phyloP scores from a whole-genome alignment of 1,140 invertebrate genomes.

The Melanaphis sacchari region DNA sequence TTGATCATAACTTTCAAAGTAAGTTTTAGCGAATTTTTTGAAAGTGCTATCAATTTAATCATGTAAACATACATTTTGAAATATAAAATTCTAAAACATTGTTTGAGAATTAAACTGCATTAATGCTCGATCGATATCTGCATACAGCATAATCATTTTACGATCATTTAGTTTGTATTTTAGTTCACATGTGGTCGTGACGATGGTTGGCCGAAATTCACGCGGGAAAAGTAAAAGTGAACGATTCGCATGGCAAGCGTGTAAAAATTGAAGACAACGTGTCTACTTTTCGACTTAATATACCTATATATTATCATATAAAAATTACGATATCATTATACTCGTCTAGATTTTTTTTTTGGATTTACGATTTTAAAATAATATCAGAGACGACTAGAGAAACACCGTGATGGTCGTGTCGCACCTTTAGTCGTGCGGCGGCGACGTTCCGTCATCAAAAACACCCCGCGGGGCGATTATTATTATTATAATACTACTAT shows the following conservation, averaged over 20 bases:
- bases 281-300: constrained; percentile 3
- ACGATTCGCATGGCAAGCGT: background rate
- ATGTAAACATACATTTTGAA: too few relatives aligned
- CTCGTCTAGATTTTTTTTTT: background rate
- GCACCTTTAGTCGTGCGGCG: constrained; percentile 22
- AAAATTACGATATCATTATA: background rate
- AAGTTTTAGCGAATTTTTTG: too few relatives aligned
- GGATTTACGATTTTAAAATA: background rate
- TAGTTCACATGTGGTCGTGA: background rate
- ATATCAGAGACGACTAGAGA: background rate
- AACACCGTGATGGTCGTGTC: background rate
- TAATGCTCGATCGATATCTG: background rate
- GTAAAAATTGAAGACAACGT: background rate
- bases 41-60: too few relatives aligned
- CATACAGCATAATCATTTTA: background rate
- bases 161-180: background rate
- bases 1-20: too few relatives aligned
- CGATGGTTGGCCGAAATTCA: background rate
- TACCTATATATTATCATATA: background rate
- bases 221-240: background rate
- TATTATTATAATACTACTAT: constrained; percentile 25
- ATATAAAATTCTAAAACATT: too few relatives aligned
- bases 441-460: constrained; percentile 31
- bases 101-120: too few relatives aligned
- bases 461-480: constrained; percentile 51